phyloP scores from a whole-genome alignment of 2,888 invertebrate genomes.

The Meiosimyza decipiens region DNA sequence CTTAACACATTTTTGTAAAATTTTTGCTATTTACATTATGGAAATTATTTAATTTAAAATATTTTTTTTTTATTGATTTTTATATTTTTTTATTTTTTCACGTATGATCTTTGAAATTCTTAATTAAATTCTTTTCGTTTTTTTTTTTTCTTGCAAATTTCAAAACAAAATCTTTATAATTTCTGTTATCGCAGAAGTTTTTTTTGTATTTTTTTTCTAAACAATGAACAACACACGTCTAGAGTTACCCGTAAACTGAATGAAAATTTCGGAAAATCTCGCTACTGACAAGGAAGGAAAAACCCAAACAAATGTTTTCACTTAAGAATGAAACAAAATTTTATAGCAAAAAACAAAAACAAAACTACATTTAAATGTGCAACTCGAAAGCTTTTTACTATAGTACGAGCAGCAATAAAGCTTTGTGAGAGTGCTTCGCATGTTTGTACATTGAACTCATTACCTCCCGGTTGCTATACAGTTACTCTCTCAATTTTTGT shows the following conservation, averaged over 20 bases:
- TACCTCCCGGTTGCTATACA: no score
- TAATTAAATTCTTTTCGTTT: background rate
- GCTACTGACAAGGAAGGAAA: slow-evolving; percentile 8
- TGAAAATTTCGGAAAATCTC: slow-evolving; percentile 4
- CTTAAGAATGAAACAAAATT: no score
- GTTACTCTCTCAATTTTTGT: no score
- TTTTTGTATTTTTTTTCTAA: background rate
- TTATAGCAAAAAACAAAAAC: no score
- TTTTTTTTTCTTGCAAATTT: background rate
- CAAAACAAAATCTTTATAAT: background rate
- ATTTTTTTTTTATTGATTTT: background rate
- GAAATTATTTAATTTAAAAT: background rate
- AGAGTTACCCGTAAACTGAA: slow-evolving; percentile 41
- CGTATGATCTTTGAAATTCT: background rate
- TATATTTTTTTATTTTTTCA: slow-evolving; percentile 1
- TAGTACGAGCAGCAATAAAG: no score
- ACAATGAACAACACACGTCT: slow-evolving; percentile 37
- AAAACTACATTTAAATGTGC: no score
- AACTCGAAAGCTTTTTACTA: no score
- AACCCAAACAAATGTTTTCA: background rate
- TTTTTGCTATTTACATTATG: slow-evolving; percentile 1
- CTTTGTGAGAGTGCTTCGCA: no score
- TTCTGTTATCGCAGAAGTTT: background rate
- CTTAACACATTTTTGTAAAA: background rate
- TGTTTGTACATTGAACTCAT: no score